Evolutionary conservation across 2,797 vertebrate species (phyloP).

Genomic region (Tenualosa thibaudeaui): DNA sequence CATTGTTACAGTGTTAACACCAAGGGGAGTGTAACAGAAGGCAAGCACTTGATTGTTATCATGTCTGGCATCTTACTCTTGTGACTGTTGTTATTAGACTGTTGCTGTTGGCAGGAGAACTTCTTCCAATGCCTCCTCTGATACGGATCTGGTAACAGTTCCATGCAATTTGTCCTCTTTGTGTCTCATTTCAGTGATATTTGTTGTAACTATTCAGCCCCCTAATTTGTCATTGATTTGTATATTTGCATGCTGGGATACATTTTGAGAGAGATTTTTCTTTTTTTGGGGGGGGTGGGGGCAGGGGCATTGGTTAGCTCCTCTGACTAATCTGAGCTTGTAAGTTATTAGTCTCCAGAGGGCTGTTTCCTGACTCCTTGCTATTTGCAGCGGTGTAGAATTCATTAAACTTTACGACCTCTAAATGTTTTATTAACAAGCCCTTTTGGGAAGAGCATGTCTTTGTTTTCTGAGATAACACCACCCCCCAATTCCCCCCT

Average conservation of each 20-base stretch:
- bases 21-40: not conserved
- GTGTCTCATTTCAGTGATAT: not conserved
- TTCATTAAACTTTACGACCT: slow-evolving; percentile 16
- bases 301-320: not conserved
- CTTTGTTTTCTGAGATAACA: not conserved
- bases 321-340: not conserved
- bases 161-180: not conserved
- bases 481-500: not conserved
- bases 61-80: not conserved
- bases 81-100: not conserved
- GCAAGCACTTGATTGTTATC: not conserved
- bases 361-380: not conserved
- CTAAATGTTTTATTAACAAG: slow-evolving; percentile 23
- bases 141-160: not conserved
- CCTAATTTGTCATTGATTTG: too few species aligned
- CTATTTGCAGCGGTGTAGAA: not conserved
- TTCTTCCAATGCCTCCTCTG: not conserved
- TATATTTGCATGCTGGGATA: too few species aligned
- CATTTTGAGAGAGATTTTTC: too few species aligned
- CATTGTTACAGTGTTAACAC: not conserved
- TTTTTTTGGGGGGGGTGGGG: not conserved
- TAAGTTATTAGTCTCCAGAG: not conserved
- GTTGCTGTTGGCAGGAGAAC: not conserved
- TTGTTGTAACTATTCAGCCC: not conserved
- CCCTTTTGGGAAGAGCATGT: slow-evolving; percentile 3